Conservation (phyloP, 2,113 vertebrate species). For the Psammodynastes pulverulentus region DNA sequence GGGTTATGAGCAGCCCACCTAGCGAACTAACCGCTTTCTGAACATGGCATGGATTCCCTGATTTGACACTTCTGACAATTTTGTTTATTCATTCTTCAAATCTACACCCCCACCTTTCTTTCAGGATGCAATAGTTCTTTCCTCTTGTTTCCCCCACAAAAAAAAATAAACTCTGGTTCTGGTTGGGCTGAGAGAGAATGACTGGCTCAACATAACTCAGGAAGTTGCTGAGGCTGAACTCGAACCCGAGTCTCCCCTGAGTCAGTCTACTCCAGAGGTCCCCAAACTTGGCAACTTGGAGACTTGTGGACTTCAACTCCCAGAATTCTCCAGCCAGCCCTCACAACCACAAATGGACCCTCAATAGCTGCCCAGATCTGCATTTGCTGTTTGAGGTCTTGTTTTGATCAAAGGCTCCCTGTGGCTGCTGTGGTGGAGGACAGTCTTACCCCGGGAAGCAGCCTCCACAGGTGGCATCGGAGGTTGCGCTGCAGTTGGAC, state of each 20-base stretch:
- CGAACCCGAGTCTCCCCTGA: background rate
- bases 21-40: background rate
- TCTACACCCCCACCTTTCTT: background rate
- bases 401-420: background rate
- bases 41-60: background rate
- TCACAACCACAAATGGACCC: background rate
- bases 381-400: background rate
- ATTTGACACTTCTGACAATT: background rate
- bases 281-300: too few relatives aligned
- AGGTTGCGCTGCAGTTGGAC: constrained; percentile 67
- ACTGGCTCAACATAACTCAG: background rate
- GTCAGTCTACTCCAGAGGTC: background rate
- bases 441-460: constrained; percentile 75
- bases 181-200: background rate
- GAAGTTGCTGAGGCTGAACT: background rate
- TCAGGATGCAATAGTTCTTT: background rate
- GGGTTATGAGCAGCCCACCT: background rate
- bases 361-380: background rate
- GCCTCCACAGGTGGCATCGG: constrained; percentile 73
- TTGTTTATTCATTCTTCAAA: background rate
- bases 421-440: fast-evolving
- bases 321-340: too few relatives aligned
- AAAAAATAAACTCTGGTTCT: background rate
- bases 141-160: background rate
- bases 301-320: too few relatives aligned